Base-by-base conservation (phyloP, 2,113 vertebrate genomes). In the Strix aluco region DNA sequence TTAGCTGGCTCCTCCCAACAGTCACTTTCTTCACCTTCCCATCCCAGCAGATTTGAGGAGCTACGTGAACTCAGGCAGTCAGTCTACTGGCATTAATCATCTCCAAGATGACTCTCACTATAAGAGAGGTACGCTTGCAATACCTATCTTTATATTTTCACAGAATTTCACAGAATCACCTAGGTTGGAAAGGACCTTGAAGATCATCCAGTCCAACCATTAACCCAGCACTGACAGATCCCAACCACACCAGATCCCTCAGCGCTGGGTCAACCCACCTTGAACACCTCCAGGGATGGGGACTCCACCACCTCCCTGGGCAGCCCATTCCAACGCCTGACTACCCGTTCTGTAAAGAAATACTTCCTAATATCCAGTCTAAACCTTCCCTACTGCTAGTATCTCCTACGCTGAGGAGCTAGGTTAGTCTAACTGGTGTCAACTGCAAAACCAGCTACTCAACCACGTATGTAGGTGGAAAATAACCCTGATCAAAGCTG, bases 1-100 rank as follows among this genome's bases (percentile, higher is more conserved):
- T 75, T 13, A 79, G 23, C 32, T n/a, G 40, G 25, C 27, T 87
- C 74, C 34, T 84, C 84, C 61, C 52, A 91, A 15, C 42, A 38
- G 19, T 34, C n/a, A 61, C 46, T 17, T 72, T 42, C 66, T 12
- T 89, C 36, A 62, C 62, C 27, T 63, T 85, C 71, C 46, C 10
- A 11, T 20, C 49, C 36, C 78, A 61, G 81, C 3, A 4, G 27
- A 75, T 57, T 0, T 57, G 54, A 86, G 58, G 34, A 85, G 81
- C 22, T 66, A 10, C 1, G 1, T 6, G 36, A 86, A 40, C 21
- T 66, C 0, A 0, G 21, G 61, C 49, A 71, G 38, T 13, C 69
- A 93, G 21, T 11, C 58, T 57, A 7, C 30, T 32, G 51, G 29
- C 27, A 29, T 44, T 42, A 71, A 75, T 79, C 11, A 54, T 19